Conservation (phyloP, 2,113 vertebrate species). For the Acrocephalus kingi region DNA sequence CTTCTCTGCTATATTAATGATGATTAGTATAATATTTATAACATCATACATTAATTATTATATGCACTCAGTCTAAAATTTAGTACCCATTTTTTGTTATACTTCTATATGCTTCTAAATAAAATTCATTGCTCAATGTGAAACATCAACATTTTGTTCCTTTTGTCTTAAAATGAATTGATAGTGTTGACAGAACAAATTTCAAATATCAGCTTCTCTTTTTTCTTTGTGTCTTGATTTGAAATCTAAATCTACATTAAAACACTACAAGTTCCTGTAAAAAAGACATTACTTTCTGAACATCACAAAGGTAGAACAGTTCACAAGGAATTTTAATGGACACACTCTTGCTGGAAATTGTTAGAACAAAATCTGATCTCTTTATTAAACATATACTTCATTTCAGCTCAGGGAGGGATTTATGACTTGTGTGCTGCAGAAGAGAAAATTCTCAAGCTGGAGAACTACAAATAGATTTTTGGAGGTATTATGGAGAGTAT, state of each 20-base stretch:
- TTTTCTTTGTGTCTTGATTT: neutral
- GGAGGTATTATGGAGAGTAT: rapidly evolving
- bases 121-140: neutral
- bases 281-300: neutral
- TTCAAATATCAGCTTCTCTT: neutral
- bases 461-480: neutral
- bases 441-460: neutral
- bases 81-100: neutral
- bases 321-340: neutral
- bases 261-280: neutral
- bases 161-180: neutral
- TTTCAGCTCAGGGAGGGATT: neutral
- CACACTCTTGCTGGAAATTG: neutral
- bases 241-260: neutral
- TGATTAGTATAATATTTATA: neutral
- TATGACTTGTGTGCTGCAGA: rapidly evolving
- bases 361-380: neutral
- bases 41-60: neutral
- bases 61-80: neutral
- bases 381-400: neutral
- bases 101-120: neutral
- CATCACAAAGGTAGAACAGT: neutral
- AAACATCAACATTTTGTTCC: neutral
- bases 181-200: neutral
- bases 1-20: neutral